Evolutionary conservation across 2,888 invertebrate genomes (phyloP).

Genomic region (Hylaea fasciaria): DNA sequence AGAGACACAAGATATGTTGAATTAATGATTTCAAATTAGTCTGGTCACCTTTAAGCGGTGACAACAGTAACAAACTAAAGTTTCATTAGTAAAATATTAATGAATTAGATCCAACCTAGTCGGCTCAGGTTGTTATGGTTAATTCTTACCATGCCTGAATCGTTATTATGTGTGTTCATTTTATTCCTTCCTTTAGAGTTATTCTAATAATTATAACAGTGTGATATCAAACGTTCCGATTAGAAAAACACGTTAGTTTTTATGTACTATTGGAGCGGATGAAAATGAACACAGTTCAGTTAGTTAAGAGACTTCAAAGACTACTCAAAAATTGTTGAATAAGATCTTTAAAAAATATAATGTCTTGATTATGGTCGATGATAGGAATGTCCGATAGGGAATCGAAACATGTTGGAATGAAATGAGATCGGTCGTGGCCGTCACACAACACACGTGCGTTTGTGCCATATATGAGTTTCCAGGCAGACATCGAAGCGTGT

Average conservation of each 20-base stretch:
- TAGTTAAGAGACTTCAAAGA: conserved; percentile 20
- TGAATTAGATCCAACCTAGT: conserved; percentile 71
- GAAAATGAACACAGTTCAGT: conserved; percentile 27
- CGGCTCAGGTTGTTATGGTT: conserved; percentile 70
- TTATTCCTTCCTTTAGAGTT: conserved; percentile 35
- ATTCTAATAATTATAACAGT: not conserved
- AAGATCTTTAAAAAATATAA: conserved; percentile 1
- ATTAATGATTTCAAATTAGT: conserved; percentile 53
- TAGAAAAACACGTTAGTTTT: not conserved
- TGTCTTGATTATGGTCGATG: conserved; percentile 6
- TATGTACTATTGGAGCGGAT: conserved; percentile 27
- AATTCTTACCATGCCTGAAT: conserved; percentile 69
- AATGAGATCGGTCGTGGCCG: not conserved
- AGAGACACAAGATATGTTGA: conserved; percentile 30
- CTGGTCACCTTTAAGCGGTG: conserved; percentile 82
- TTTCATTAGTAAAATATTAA: conserved; percentile 56
- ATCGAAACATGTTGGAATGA: conserved; percentile 13
- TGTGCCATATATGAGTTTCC: not conserved
- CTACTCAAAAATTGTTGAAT: conserved; percentile 4
- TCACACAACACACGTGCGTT: conserved; percentile 18
- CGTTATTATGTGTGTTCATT: conserved; percentile 40
- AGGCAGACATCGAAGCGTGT: no score
- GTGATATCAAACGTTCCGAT: not conserved
- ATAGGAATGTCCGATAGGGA: conserved; percentile 9
- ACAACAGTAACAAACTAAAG: conserved; percentile 68